Evolutionary conservation across 1,140 invertebrate genomes (phyloP), one percentile per base, ranked within the genome.

Genomic region (Drosophila murphyi): DNA sequence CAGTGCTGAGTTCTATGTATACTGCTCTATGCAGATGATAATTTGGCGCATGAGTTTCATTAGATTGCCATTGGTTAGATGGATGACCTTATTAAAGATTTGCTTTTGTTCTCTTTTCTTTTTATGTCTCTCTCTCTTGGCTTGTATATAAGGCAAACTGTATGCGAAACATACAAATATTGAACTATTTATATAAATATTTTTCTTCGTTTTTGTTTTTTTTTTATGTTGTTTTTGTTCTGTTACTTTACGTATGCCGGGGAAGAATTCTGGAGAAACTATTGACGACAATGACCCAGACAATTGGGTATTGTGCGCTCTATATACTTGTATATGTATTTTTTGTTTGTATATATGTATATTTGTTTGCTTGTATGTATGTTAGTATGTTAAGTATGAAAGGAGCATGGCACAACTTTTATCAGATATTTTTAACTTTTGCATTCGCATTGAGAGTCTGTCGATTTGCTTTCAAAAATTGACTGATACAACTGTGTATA

Each of bases 71-170:
- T 72, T 10, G 55, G 47, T 70, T 54, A 54, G 50, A 43, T 56
- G 2, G 54, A 72, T 68, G 71, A 68, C 12, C 67, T 64, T 68
- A 60, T 62, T 52, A 45, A 57, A 55, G 48, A 31, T 72, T 52
- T 72, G 10, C 32, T 62, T 54, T 35, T 48, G 4, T 34, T 63
- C 20, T 7, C 61, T 29, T 34, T 45, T 41, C 2, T 29, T 63
- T 56, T 69, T 63, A 63, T 80, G 8, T 78, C 54, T 78, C 57
- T 81, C 54, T 78, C 70, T 50, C 48, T 73, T 62, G 67, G 80
- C 61, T 87, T 89, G 86, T 89, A 89, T 89, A 89, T 89, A 89
- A 89, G 85, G 85, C 85, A 89, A 89, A 90, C 83, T 88, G 83
- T 88, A 88, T 88, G 83, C 83, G 73, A 80, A 74, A 70, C 75